phyloP scores from a whole-genome alignment of 2,888 invertebrate genomes.

The Altica lythri region DNA sequence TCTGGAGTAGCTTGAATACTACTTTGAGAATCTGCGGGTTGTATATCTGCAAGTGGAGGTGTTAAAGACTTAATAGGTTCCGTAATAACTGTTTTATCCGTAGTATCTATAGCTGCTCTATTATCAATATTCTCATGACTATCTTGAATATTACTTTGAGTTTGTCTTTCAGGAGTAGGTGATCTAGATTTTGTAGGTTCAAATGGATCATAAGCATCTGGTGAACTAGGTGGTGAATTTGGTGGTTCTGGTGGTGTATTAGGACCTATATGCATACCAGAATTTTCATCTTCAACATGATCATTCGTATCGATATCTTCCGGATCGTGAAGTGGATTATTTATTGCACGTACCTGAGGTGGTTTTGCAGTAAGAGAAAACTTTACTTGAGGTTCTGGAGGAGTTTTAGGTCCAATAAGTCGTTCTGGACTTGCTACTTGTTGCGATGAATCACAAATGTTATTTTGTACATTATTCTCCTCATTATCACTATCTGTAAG shows the following conservation, averaged over 20 bases:
- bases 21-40: conserved; percentile 56
- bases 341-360: conserved; percentile 60
- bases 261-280: conserved; percentile 65
- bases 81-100: conserved; percentile 44
- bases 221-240: conserved; percentile 71
- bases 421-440: conserved; percentile 51
- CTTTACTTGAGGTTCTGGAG: conserved; percentile 73
- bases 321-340: conserved; percentile 68
- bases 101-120: conserved; percentile 36
- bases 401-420: conserved; percentile 70
- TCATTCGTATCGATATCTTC: conserved; percentile 56
- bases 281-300: conserved; percentile 40
- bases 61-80: conserved; percentile 49
- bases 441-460: conserved; percentile 49
- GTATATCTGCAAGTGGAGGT: conserved; percentile 52
- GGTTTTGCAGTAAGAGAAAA: conserved; percentile 64
- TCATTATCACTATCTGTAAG: conserved; percentile 79
- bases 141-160: conserved; percentile 4
- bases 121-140: conserved; percentile 37
- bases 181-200: conserved; percentile 85
- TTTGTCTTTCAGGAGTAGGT: conserved; percentile 60
- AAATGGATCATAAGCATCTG: conserved; percentile 89
- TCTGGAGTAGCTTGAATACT: conserved; percentile 50
- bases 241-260: conserved; percentile 74
- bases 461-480: conserved; percentile 47